These are phyloP conservation scores for Agrochola lota DNA, from an alignment of 2,888 invertebrate genomes.

Conservation along the genomic window DNA sequence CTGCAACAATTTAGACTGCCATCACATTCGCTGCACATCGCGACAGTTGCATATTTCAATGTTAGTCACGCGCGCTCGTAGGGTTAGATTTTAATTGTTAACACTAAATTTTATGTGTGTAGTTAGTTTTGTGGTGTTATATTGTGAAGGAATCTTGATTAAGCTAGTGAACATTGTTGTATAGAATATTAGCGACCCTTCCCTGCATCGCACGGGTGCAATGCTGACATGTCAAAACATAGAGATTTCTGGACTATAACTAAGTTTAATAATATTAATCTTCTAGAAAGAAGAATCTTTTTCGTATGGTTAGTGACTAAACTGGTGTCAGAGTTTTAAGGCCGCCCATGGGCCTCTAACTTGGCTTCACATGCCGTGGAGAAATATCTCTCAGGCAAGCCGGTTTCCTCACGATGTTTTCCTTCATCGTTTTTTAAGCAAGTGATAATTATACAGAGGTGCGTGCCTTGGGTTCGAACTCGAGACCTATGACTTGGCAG, in stretches of 20 bases:
- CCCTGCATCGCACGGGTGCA: background rate
- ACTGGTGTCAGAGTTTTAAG: too few species aligned
- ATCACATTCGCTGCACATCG: slow-evolving; percentile 77
- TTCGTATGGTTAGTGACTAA: too few species aligned
- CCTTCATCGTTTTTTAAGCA: too few species aligned
- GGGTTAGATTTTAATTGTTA: slow-evolving; percentile 65
- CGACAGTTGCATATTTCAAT: slow-evolving; percentile 87
- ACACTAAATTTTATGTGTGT: slow-evolving; percentile 48
- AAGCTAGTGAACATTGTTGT: background rate
- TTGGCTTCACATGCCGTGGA: too few species aligned
- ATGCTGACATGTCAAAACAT: too few species aligned
- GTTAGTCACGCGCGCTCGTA: slow-evolving; percentile 82
- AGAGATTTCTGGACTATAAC: background rate
- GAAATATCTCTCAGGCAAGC: too few species aligned
- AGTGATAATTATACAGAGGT: too few species aligned
- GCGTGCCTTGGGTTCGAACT: too few species aligned
- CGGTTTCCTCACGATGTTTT: too few species aligned
- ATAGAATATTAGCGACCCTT: background rate
- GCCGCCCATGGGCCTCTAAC: too few species aligned
- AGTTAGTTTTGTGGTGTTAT: slow-evolving; percentile 1
- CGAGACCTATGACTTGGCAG: too few species aligned
- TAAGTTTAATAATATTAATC: background rate
- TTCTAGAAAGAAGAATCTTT: too few species aligned
- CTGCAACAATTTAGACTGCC: slow-evolving; percentile 79
- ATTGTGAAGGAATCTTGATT: slow-evolving; percentile 12